phyloP scores from a whole-genome alignment of 2,797 vertebrate genomes.

The Mareca strepera region DNA sequence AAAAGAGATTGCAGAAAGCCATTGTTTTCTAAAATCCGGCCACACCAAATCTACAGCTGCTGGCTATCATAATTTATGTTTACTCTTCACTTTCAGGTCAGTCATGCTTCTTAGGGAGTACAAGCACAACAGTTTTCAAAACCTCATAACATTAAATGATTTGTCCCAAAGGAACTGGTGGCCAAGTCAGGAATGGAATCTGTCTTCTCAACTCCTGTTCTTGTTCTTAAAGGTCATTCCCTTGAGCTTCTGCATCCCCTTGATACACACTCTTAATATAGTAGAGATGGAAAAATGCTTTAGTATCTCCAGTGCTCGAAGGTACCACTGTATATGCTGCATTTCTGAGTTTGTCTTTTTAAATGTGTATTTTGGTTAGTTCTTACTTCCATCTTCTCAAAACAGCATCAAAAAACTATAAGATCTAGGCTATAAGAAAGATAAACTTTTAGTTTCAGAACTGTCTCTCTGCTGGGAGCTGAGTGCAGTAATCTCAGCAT shows the following conservation, averaged over 20 bases:
- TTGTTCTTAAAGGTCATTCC: background rate
- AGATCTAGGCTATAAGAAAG: background rate
- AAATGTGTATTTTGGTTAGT: background rate
- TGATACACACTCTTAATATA: background rate
- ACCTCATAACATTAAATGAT: background rate
- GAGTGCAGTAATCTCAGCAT: background rate
- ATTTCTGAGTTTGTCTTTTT: background rate
- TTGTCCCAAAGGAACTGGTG: background rate
- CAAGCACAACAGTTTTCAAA: background rate
- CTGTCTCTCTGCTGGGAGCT: background rate
- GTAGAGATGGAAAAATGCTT: background rate
- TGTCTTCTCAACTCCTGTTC: background rate
- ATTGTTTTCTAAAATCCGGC: background rate
- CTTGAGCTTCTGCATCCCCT: background rate
- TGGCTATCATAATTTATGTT: background rate
- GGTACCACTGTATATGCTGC: background rate
- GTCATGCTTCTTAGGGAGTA: background rate
- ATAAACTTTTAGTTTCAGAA: background rate
- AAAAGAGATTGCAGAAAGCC: background rate
- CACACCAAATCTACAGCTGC: background rate
- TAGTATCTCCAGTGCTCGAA: accelerated
- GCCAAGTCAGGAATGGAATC: background rate
- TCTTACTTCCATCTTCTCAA: background rate
- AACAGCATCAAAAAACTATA: background rate
- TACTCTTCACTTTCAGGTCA: background rate